These are phyloP conservation scores for Epicampocera succincta DNA, from an alignment of 2,888 invertebrate genomes.

Conservation along the genomic window DNA sequence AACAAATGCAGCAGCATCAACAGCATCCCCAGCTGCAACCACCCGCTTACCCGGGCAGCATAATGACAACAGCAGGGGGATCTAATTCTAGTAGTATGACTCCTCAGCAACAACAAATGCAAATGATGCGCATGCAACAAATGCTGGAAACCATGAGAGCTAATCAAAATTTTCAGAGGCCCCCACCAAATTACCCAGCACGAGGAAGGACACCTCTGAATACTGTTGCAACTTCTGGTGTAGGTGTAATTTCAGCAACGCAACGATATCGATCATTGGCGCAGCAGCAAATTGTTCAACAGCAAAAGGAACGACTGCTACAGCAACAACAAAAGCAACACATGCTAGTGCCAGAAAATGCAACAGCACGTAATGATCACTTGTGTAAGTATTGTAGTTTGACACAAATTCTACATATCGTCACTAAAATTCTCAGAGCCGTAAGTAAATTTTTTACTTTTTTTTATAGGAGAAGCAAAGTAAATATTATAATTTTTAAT, in stretches of 20 bases:
- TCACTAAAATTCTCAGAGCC: no score
- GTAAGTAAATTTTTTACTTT: no score
- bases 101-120: conserved; percentile 74
- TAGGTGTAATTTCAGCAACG: conserved; percentile 74
- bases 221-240: conserved; percentile 76
- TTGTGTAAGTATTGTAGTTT: conserved; percentile 73
- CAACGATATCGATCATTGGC: conserved; percentile 77
- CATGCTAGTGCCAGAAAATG: conserved; percentile 90
- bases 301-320: conserved; percentile 85
- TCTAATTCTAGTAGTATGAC: conserved; percentile 48
- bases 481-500: no score
- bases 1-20: conserved; percentile 74
- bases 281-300: conserved; percentile 73
- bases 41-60: conserved; percentile 77
- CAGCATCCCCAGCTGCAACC: conserved; percentile 73
- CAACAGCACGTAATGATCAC: conserved; percentile 83
- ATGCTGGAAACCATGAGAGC: conserved; percentile 74
- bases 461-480: no score
- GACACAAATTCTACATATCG: background rate
- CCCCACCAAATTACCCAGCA: conserved; percentile 80
- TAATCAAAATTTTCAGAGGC: conserved; percentile 80
- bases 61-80: conserved; percentile 67
- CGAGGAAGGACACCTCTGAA: conserved; percentile 79
- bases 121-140: conserved; percentile 73
- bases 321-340: conserved; percentile 92